Evolutionary conservation across 2,888 invertebrate species (phyloP), one percentile per base, ranked within the genome.

Genomic region (Macrosiphum euphorbiae): DNA sequence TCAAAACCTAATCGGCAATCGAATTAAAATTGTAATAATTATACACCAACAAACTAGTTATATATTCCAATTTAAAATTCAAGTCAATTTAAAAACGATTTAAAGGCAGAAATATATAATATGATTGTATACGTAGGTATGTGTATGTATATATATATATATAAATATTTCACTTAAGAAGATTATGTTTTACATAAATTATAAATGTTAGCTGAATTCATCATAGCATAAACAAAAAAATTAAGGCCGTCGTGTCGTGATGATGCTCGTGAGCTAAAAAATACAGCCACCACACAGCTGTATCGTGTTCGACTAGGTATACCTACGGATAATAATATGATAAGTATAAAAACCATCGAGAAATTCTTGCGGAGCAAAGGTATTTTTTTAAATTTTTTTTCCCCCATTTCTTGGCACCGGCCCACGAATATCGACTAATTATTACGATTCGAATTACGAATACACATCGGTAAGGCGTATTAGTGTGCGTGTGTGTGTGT

Each of bases 121-220:
- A 67, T 35, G 67, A 67, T 35, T 67, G 67, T 67, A 16, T n/a
- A 1, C 67, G n/a, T 35, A 47, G 47, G 47, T 47, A n/a, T 67
- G 44, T 44, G 35, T 58, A 28, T 58, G 44, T 58, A 90, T 35
- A 52, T 47, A 50, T 13, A 13, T 50, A 28, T 58, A 44, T 89
- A 90, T 35, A 84, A 28, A 41, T 89, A 58, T 52, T 91, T 91
- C 44, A 44, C n/a, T n/a, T 85, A 58, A 91, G 85, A 41, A 85
- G 55, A 91, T 85, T 85, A 91, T 52, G 44, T 85, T 91, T 91
- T 91, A 85, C 85, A 91, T 85, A 85, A 91, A 91, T 85, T 91
- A 91, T 44, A 55, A 89, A 41, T 13, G 55, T 58, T 35, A 35
- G 13, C 26, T 47, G 35, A 35, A 52, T 90, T 52, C 78, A 78